phyloP scores from a whole-genome alignment of 2,888 invertebrate species.

The Lithophane semibrunnea region DNA sequence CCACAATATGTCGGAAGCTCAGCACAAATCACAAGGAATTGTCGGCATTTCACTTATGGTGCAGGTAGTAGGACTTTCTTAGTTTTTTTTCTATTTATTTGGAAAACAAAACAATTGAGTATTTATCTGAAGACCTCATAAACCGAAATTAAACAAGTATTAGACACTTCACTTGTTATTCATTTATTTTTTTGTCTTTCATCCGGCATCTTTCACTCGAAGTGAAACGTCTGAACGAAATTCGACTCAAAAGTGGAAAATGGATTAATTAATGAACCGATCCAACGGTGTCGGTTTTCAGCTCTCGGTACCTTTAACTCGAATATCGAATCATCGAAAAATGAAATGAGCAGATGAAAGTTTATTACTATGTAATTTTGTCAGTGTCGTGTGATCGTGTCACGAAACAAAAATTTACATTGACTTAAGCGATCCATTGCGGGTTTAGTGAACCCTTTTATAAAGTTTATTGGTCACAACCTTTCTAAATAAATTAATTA shows the following conservation, averaged over 20 bases:
- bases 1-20: conserved; percentile 98
- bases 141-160: neutral
- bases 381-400: neutral
- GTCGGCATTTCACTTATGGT: conserved; percentile 98
- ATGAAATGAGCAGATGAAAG: neutral
- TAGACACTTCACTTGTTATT: too few relatives aligned
- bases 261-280: neutral
- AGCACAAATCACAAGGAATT: conserved; percentile 98
- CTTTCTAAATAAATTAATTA: neutral
- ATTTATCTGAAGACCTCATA: neutral
- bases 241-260: neutral
- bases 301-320: neutral
- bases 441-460: neutral
- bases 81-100: neutral
- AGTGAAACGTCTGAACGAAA: neutral
- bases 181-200: too few relatives aligned
- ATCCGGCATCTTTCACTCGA: neutral
- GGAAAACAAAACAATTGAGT: neutral
- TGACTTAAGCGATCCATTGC: neutral
- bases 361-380: neutral
- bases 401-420: neutral
- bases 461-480: neutral
- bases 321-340: neutral
- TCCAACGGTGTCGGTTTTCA: neutral
- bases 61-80: conserved; percentile 91